Percentiles rank a stretch among this genome's conserved stretches.
These are phyloP conservation scores for Cololabis saira DNA, from an alignment of 2,113 vertebrate genomes.

Conservation along the genomic window DNA sequence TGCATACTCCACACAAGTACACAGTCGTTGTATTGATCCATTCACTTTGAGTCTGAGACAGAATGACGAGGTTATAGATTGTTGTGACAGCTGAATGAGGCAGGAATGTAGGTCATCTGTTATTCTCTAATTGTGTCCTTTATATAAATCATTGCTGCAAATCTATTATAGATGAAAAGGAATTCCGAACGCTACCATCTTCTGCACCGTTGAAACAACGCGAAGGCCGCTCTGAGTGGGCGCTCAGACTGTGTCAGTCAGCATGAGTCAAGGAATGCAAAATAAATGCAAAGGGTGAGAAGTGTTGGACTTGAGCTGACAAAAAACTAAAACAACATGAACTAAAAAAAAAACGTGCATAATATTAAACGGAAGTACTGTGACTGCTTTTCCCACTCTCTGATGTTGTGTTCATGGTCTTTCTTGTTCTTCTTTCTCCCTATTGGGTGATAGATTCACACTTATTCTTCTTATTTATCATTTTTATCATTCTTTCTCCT, in stretches of 20 bases:
- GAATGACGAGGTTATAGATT: constrained; percentile 17
- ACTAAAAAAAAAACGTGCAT: constrained; percentile 4
- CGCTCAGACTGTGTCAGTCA: constrained; percentile 14
- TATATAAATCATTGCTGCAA: constrained; percentile 37
- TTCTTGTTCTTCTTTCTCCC: not conserved
- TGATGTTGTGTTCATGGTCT: constrained; percentile 18
- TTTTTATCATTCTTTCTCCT: not conserved
- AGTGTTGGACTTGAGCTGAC: not conserved
- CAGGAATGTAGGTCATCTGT: constrained; percentile 24
- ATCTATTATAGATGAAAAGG: constrained; percentile 57
- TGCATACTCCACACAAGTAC: constrained; percentile 5
- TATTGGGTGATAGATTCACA: not conserved
- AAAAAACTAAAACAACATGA: not conserved
- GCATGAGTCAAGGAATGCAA: constrained; percentile 1
- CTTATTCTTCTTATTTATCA: not conserved
- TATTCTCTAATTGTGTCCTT: constrained; percentile 31
- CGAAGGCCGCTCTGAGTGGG: not conserved
- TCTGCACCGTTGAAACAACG: constrained; percentile 19
- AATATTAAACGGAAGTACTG: constrained; percentile 29
- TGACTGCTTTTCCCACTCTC: constrained; percentile 17
- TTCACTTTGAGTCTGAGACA: constrained; percentile 27
- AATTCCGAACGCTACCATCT: constrained; percentile 24
- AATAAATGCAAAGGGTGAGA: not conserved
- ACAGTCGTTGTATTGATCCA: constrained; percentile 31
- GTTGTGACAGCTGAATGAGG: constrained; percentile 30